Base-by-base conservation (phyloP, 2,113 vertebrate genomes). In the Naja naja region DNA sequence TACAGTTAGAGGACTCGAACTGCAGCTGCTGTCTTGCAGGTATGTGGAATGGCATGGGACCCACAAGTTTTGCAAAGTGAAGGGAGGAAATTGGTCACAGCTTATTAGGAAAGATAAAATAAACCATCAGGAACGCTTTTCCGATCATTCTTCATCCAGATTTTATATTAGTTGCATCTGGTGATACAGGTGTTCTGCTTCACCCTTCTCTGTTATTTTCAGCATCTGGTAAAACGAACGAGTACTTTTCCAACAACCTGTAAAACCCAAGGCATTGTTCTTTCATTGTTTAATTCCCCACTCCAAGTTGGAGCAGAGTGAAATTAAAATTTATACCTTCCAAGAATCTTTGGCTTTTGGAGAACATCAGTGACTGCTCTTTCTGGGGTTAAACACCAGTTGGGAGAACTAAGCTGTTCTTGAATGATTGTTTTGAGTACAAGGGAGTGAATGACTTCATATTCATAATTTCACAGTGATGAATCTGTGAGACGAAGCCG, bases 371-470 rank as follows among this genome's bases (percentile, higher is more conserved):
- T 87, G 23, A 18, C 39, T 81, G 74, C 7, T 43, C 34, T 81
- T 81, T 81, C 34, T 81, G 16, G 34, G 3, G 74, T 81, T 39
- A 81, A 39, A 81, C 7, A 81, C 18, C 18, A 81, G 16, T 22
- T 81, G 74, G 69, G 55, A 45, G 16, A 87, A 6, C 34, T 89
- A 22, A 30, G 0, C 39, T 90, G 2, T 52, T 93, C n/a, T 64
- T 90, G 45, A 34, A 64, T 16, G n/a, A 52, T 85, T 25, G 60
- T 60, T 90, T 49, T 58, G n/a, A 86, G 90, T 91, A 85, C 91
- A 93, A 96, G 94, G 56, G n/a, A 54, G 55, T 34, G 85, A 69
- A 69, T 90, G 89, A 74, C 34, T 93, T 91, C 53, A n/a, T 1
- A 53, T 52, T 89, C 93, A 3, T 91, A 49, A 93, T 94, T 85